Conservation (phyloP, 1,140 invertebrate species). For the Pollicipes pollicipes region DNA sequence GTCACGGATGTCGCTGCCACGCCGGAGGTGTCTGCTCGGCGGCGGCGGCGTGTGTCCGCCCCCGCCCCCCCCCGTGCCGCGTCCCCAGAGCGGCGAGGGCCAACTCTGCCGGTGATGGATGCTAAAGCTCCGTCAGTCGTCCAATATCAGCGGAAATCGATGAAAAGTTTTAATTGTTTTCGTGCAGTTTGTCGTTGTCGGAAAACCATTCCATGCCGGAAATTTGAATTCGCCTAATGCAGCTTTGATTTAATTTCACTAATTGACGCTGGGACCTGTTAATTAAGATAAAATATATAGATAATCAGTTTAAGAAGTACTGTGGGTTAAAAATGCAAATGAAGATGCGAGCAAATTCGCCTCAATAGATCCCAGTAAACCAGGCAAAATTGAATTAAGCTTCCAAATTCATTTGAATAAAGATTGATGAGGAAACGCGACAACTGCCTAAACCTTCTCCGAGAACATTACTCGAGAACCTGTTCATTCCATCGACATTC, state of each 20-base stretch:
- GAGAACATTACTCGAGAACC: not conserved
- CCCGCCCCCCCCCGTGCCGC: too few relatives aligned
- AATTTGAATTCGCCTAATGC: constrained; percentile 2
- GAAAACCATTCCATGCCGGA: not conserved
- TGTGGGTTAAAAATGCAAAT: not conserved
- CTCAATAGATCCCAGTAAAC: not conserved
- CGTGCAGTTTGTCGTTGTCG: constrained; percentile 1
- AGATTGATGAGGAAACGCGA: not conserved
- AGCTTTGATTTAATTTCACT: constrained; percentile 2
- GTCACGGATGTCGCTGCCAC: not conserved
- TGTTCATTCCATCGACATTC: too few relatives aligned
- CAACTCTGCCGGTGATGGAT: not conserved
- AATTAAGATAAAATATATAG: not conserved
- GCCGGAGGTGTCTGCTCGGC: too few relatives aligned
- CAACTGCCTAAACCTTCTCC: not conserved
- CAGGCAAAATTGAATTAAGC: not conserved
- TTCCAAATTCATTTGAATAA: not conserved
- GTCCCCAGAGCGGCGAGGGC: too few relatives aligned
- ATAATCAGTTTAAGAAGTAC: constrained; percentile 2
- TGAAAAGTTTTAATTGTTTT: constrained; percentile 2
- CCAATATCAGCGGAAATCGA: not conserved
- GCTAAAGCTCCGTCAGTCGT: not conserved
- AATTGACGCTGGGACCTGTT: not conserved
- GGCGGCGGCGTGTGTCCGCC: too few relatives aligned
- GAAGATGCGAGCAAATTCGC: not conserved